phyloP scores from a whole-genome alignment of 2,113 vertebrate genomes.

The Corythornis vintsioides region DNA sequence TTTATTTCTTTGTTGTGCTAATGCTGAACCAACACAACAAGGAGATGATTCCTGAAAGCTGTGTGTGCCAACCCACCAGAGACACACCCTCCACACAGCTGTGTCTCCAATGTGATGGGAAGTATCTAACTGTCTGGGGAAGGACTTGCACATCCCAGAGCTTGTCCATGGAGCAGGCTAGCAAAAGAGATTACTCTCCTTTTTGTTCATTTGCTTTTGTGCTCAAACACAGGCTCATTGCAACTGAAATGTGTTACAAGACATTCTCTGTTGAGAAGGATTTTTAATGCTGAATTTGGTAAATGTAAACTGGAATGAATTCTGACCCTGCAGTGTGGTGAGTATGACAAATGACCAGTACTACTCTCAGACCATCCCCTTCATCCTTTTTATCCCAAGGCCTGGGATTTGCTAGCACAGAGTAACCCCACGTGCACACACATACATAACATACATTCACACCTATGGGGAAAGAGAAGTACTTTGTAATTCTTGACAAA shows the following conservation, averaged over 20 bases:
- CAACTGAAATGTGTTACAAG: background rate
- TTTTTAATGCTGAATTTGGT: background rate
- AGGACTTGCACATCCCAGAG: background rate
- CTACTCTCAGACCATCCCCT: background rate
- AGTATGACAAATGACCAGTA: background rate
- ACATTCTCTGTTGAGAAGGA: background rate
- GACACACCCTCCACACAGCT: background rate
- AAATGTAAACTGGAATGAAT: background rate
- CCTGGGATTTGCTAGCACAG: background rate
- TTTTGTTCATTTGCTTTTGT: background rate
- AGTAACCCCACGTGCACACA: background rate
- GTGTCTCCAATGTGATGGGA: background rate
- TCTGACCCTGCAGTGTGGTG: background rate
- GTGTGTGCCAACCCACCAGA: background rate
- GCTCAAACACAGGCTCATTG: background rate
- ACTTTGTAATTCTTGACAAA: background rate
- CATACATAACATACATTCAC: background rate
- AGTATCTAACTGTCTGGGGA: background rate
- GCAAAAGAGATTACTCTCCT: background rate
- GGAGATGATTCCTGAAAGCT: too few species aligned
- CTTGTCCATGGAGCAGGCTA: background rate
- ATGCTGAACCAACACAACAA: background rate
- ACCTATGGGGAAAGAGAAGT: background rate
- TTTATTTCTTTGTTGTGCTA: slow-evolving; percentile 14
- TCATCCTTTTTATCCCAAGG: background rate